Percentiles rank a stretch among this genome's conserved stretches.
Conservation (phyloP, 2,113 vertebrate species). For the Psettodes erumei region DNA sequence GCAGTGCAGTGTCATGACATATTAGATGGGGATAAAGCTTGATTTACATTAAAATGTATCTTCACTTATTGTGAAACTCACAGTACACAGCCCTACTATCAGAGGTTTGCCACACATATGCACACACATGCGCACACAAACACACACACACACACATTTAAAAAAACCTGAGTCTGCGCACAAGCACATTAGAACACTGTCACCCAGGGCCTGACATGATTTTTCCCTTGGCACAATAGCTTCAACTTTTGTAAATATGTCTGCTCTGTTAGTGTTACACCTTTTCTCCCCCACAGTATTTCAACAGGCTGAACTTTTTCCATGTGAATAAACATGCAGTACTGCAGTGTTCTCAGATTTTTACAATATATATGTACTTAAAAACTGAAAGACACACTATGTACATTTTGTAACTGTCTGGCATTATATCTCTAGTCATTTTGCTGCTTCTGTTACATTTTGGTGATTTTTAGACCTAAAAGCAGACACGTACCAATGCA, state of each 20-base stretch:
- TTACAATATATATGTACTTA: background rate
- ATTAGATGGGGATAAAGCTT: background rate
- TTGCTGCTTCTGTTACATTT: too few relatives aligned
- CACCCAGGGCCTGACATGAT: slow-evolving; percentile 16
- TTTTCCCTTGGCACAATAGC: slow-evolving; percentile 34
- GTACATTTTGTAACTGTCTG: too few relatives aligned
- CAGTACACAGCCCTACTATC: background rate
- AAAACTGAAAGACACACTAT: background rate
- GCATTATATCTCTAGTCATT: too few relatives aligned
- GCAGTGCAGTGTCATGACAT: background rate
- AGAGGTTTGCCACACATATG: background rate
- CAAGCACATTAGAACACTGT: slow-evolving; percentile 25
- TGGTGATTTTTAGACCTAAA: too few relatives aligned
- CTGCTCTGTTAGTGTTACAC: slow-evolving; percentile 21
- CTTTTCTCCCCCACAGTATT: slow-evolving; percentile 22
- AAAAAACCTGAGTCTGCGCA: background rate
- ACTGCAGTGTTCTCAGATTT: background rate
- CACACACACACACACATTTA: background rate
- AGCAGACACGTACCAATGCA: too few relatives aligned
- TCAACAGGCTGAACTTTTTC: background rate
- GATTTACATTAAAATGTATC: background rate
- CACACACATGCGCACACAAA: background rate
- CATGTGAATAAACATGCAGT: background rate
- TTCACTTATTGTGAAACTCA: slow-evolving; percentile 5
- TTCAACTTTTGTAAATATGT: slow-evolving; percentile 31